phyloP scores from a whole-genome alignment of 2,113 vertebrate species.

The Microcebus murinus region DNA sequence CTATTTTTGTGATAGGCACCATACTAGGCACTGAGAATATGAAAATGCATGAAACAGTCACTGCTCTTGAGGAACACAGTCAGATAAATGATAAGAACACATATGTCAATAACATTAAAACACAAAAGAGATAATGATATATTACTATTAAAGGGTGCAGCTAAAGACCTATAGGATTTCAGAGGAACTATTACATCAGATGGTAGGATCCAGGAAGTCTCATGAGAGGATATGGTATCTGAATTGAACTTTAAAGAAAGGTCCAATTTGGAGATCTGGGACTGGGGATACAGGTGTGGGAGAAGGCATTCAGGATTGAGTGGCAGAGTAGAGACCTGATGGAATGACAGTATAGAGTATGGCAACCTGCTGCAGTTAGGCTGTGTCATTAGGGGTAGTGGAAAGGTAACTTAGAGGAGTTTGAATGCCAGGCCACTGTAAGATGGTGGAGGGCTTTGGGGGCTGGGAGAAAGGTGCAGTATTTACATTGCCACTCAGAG shows the following conservation, averaged over 20 bases:
- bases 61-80: neutral
- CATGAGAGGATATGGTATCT: neutral
- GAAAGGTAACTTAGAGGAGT: neutral
- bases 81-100: neutral
- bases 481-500: neutral
- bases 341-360: neutral
- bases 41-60: neutral
- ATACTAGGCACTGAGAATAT: neutral
- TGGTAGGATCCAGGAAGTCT: neutral
- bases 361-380: neutral
- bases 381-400: neutral
- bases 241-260: neutral
- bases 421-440: neutral
- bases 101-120: neutral
- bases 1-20: slow-evolving; percentile 24
- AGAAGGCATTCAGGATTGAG: neutral
- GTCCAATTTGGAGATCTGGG: neutral
- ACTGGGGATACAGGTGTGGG: neutral
- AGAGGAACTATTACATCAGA: neutral
- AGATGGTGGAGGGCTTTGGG: neutral
- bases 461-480: neutral
- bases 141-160: neutral
- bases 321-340: neutral
- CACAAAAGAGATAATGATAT: neutral
- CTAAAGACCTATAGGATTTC: neutral